A percentile compares a stretch with the other conserved stretches of the same genome.
Evolutionary conservation across 64 coral and sea anemone species (phyloP).

Genomic region (Actinia tenebrosa): DNA sequence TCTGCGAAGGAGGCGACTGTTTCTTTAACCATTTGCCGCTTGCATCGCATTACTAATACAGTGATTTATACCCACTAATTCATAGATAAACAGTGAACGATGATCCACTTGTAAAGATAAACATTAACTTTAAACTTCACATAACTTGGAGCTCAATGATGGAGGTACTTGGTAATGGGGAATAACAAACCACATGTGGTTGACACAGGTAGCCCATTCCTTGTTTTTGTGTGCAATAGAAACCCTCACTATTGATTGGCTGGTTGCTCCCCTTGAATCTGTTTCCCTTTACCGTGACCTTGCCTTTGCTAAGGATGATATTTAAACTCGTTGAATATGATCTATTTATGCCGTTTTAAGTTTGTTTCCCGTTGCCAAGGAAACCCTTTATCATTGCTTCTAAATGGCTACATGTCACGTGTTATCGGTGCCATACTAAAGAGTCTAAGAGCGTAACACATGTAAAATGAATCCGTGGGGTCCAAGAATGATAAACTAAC

Average conservation of each 20-base stretch:
- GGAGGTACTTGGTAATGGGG: not conserved
- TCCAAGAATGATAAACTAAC: not conserved
- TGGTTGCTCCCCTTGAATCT: too few species aligned
- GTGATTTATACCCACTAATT: not conserved
- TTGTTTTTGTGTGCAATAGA: too few species aligned
- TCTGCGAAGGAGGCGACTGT: not conserved
- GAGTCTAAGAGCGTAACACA: too few species aligned
- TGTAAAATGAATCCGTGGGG: too few species aligned
- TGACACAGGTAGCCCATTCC: too few species aligned
- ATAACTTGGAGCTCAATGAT: not conserved
- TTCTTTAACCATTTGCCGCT: not conserved
- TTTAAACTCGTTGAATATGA: too few species aligned
- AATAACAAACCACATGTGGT: not conserved
- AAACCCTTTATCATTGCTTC: not conserved
- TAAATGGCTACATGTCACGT: not conserved
- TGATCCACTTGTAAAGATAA: not conserved
- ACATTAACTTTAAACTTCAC: not conserved
- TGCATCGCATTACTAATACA: slow-evolving; percentile 9
- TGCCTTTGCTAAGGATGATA: too few species aligned
- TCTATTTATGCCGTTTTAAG: too few species aligned
- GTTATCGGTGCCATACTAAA: too few species aligned
- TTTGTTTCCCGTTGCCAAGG: not conserved
- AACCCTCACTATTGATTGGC: too few species aligned
- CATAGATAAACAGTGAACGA: not conserved
- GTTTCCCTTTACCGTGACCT: too few species aligned